Percentiles rank a stretch among this genome's conserved stretches.
Evolutionary conservation across 2,797 vertebrate species (phyloP).

Genomic region (Manis javanica): DNA sequence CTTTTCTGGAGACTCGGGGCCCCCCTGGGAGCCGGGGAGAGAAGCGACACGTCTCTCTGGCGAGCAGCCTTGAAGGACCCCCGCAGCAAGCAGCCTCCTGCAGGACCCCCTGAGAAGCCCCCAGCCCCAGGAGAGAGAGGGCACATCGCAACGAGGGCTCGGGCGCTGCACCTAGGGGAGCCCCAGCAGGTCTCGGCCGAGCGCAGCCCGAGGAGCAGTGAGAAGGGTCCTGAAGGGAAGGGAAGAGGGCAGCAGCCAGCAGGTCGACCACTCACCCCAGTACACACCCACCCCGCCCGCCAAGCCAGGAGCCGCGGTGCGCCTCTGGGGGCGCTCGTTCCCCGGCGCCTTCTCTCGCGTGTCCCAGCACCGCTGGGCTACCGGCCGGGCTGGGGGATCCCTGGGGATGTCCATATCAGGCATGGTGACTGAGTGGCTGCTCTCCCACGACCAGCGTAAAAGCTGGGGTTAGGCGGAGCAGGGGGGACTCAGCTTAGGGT

Average conservation of each 20-base stretch:
- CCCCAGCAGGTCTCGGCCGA: constrained; percentile 1
- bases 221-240: constrained; percentile 45
- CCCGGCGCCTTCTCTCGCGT: constrained; percentile 54
- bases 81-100: constrained; percentile 9
- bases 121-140: constrained; percentile 26
- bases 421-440: constrained; percentile 66
- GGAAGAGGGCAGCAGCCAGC: not conserved
- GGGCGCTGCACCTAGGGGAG: not conserved
- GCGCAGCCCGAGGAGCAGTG: not conserved
- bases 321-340: constrained; percentile 83
- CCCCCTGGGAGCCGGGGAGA: not conserved
- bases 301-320: constrained; percentile 54
- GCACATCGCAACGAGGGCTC: not conserved
- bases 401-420: constrained; percentile 55
- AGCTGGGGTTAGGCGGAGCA: constrained; percentile 70
- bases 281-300: constrained; percentile 79
- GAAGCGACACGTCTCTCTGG: constrained; percentile 20
- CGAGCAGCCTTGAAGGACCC: constrained; percentile 27
- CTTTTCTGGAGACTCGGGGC: constrained; percentile 11
- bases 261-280: constrained; percentile 64
- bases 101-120: constrained; percentile 49
- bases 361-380: constrained; percentile 73
- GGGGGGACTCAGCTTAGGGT: constrained; percentile 69
- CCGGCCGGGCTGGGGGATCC: constrained; percentile 55
- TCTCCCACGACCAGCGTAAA: constrained; percentile 69